Percentiles rank a stretch among this genome's conserved stretches.
Conservation (phyloP, 2,888 invertebrate species). For the Eupithecia subumbrata region DNA sequence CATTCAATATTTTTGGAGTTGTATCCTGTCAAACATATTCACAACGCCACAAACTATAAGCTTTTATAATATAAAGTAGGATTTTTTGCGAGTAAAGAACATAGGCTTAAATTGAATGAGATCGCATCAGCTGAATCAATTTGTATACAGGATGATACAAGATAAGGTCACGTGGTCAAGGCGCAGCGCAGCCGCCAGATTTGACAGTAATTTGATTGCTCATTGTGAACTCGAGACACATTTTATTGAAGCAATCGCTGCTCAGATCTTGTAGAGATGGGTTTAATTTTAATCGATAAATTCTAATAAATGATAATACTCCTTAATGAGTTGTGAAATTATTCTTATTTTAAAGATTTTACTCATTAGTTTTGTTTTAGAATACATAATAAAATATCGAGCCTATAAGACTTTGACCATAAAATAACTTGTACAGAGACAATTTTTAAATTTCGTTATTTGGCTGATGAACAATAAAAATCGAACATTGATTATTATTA, state of each 20-base stretch:
- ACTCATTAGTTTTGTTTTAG: too few species aligned
- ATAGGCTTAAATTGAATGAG: constrained; percentile 24
- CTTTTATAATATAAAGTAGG: neutral
- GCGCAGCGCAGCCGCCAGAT: constrained; percentile 58
- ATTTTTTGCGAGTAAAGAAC: neutral
- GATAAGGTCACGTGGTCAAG: constrained; percentile 63
- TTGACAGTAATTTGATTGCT: constrained; percentile 79
- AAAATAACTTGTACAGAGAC: too few species aligned
- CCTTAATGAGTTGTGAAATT: neutral
- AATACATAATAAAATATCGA: too few species aligned
- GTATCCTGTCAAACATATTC: too few species aligned
- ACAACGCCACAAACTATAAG: too few species aligned
- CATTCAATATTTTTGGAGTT: too few species aligned
- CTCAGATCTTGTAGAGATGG: constrained; percentile 48
- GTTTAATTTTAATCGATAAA: constrained; percentile 20
- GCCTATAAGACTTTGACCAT: too few species aligned
- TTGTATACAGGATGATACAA: constrained; percentile 36
- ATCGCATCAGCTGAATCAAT: constrained; percentile 34
- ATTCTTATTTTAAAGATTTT: too few species aligned
- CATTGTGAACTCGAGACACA: constrained; percentile 75
- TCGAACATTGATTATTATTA: too few species aligned
- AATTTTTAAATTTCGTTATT: too few species aligned
- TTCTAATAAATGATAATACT: neutral
- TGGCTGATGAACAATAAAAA: too few species aligned
- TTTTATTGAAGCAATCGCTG: constrained; percentile 76